These are phyloP conservation scores for Nymphalis urticae DNA, from an alignment of 2,888 invertebrate genomes.

Conservation along the genomic window DNA sequence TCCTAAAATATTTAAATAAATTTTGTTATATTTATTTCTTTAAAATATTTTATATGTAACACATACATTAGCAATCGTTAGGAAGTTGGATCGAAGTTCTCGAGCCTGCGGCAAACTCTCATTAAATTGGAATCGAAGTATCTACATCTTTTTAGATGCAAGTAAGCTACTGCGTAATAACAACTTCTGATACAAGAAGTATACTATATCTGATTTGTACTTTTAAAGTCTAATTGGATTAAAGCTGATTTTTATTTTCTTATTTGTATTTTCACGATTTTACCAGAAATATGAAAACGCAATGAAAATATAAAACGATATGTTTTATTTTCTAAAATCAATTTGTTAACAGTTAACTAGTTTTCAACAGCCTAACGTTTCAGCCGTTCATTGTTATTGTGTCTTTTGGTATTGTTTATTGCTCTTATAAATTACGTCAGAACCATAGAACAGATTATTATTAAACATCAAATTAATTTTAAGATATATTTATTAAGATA, in stretches of 20 bases:
- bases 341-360: too few species aligned
- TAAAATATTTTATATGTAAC: background rate
- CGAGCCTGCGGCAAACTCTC: constrained; percentile 6
- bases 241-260: background rate
- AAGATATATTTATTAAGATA: too few species aligned
- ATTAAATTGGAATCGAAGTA: constrained; percentile 10
- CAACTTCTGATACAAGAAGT: constrained; percentile 6
- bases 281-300: background rate
- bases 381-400: too few species aligned
- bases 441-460: too few species aligned
- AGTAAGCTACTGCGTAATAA: constrained; percentile 4
- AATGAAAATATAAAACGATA: too few species aligned
- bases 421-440: too few species aligned
- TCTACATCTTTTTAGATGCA: constrained; percentile 9
- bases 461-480: too few species aligned
- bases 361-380: too few species aligned
- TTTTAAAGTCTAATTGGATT: constrained; percentile 3
- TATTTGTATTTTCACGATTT: background rate
- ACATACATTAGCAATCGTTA: constrained; percentile 2
- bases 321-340: too few species aligned
- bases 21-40: background rate
- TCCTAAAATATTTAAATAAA: too few species aligned
- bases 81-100: background rate
- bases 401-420: too few species aligned
- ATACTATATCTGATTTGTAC: background rate